These are phyloP conservation scores for Drosophila meridiana DNA, from an alignment of 2,888 invertebrate species.

Conservation along the genomic window DNA sequence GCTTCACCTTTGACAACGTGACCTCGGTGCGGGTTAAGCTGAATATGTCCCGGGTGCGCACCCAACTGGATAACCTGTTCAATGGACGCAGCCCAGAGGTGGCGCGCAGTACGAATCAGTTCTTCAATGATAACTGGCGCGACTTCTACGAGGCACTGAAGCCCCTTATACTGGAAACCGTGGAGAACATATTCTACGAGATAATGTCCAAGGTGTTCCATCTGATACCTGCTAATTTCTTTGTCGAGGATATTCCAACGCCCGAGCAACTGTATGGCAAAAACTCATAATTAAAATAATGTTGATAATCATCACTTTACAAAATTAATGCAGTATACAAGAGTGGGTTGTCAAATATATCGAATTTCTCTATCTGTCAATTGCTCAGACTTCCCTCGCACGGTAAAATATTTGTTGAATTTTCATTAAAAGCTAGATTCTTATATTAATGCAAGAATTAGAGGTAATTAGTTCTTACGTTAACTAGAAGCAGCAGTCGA, in stretches of 20 bases:
- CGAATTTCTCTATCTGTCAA: not conserved
- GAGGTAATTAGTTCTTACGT: not conserved
- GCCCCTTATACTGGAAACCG: constrained; percentile 88
- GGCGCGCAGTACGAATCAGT: constrained; percentile 89
- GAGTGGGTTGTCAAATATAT: too few species aligned
- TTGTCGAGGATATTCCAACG: constrained; percentile 87
- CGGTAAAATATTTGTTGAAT: not conserved
- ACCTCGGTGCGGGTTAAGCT: constrained; percentile 88
- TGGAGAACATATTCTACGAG: constrained; percentile 88
- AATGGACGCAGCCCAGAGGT: constrained; percentile 75
- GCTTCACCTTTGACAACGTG: constrained; percentile 88
- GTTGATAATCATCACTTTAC: not conserved
- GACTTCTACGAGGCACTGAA: constrained; percentile 89
- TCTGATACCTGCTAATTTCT: constrained; percentile 89
- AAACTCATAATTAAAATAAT: not conserved
- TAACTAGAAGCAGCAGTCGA: not conserved
- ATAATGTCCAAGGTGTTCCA: constrained; percentile 88
- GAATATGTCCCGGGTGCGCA: constrained; percentile 87
- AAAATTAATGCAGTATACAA: not conserved
- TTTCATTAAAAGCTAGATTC: not conserved
- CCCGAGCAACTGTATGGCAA: constrained; percentile 64
- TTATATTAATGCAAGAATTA: not conserved
- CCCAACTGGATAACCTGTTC: constrained; percentile 89
- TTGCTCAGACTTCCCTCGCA: not conserved
- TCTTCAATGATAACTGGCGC: constrained; percentile 90